Conservation (phyloP, 1,140 invertebrate species). For the Odontomachus brunneus region DNA sequence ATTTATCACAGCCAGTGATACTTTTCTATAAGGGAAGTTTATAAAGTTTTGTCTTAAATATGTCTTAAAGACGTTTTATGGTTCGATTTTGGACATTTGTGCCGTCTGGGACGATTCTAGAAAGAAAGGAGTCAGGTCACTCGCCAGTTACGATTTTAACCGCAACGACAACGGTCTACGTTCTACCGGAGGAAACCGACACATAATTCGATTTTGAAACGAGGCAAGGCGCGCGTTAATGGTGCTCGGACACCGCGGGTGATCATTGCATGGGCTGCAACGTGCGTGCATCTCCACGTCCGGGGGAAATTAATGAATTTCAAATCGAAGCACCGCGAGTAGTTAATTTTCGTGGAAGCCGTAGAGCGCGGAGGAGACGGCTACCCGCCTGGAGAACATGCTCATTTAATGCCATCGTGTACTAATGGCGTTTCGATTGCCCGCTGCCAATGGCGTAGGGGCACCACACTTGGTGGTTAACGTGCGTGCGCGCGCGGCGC, state of each 20-base stretch:
- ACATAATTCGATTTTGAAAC: conserved; percentile 69
- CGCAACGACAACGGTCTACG: not conserved
- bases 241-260: conserved; percentile 64
- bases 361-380: conserved; percentile 56
- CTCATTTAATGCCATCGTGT: conserved; percentile 72
- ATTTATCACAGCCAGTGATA: too few species aligned
- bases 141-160: not conserved
- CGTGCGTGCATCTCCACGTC: conserved; percentile 48
- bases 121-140: not conserved
- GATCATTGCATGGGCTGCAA: conserved; percentile 45
- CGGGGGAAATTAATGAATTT: conserved; percentile 70
- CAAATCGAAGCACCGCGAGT: conserved; percentile 68
- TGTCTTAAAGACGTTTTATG: too few species aligned
- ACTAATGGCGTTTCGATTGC: conserved; percentile 74
- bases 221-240: conserved; percentile 62
- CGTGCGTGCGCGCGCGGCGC: conserved; percentile 1
- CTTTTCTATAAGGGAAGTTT: too few species aligned
- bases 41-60: too few species aligned
- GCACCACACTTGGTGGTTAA: not conserved
- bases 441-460: conserved; percentile 62
- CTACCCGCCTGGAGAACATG: conserved; percentile 69
- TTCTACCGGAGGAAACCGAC: conserved; percentile 32
- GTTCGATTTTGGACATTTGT: too few species aligned
- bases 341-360: conserved; percentile 72
- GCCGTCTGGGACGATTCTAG: too few species aligned